Evolutionary conservation across 2,888 invertebrate species (phyloP).

Genomic region (Agrenia bidenticulata): DNA sequence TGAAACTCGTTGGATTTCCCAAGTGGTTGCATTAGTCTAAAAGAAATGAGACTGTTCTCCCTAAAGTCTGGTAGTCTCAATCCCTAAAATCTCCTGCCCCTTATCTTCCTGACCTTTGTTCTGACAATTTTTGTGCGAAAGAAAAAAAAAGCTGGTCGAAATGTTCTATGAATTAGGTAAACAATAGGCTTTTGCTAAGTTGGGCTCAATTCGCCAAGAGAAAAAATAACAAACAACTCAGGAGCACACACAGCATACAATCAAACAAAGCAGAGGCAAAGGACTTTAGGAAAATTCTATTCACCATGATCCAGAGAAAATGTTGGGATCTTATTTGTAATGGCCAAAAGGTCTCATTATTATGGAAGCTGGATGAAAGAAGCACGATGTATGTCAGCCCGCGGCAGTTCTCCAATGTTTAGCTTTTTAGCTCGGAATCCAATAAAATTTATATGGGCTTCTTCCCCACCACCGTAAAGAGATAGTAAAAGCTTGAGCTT

Average conservation of each 20-base stretch:
- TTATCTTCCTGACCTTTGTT: background rate
- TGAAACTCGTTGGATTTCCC: slow-evolving; percentile 11
- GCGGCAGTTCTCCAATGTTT: too few species aligned
- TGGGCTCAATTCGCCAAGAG: slow-evolving; percentile 7
- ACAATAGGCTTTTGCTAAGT: slow-evolving; percentile 14
- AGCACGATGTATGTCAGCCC: too few species aligned
- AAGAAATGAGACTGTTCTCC: background rate
- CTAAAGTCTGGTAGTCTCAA: too few species aligned
- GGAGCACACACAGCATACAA: too few species aligned
- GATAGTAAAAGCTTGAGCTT: background rate
- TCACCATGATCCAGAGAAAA: too few species aligned
- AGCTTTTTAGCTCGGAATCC: too few species aligned
- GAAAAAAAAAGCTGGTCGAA: background rate
- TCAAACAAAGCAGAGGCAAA: too few species aligned
- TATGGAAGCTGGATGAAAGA: slow-evolving; percentile 6
- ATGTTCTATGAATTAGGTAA: slow-evolving; percentile 9
- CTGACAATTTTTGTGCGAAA: background rate
- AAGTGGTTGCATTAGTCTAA: slow-evolving; percentile 6
- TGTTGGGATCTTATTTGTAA: too few species aligned
- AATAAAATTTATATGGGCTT: too few species aligned
- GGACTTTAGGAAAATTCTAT: too few species aligned
- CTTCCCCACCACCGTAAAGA: too few species aligned
- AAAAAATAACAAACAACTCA: slow-evolving; percentile 18
- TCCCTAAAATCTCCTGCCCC: background rate
- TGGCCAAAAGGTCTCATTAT: slow-evolving; percentile 8